These are phyloP conservation scores for Spilarctia lutea DNA, from an alignment of 2,888 invertebrate species.

Conservation along the genomic window DNA sequence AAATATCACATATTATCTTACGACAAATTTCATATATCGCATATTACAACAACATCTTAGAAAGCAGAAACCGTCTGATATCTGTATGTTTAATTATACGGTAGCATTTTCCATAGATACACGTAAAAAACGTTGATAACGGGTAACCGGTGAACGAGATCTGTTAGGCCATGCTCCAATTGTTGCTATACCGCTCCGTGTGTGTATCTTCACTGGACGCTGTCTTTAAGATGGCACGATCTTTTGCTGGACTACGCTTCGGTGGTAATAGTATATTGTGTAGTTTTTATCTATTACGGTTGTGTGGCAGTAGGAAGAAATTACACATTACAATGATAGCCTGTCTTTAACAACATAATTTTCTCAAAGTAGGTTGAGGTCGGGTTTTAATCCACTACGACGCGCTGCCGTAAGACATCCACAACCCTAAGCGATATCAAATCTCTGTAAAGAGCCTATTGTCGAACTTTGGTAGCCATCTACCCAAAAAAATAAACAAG, in stretches of 20 bases:
- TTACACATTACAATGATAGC: neutral
- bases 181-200: constrained; percentile 62
- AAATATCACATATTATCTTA: neutral
- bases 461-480: no score
- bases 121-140: constrained; percentile 62
- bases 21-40: neutral
- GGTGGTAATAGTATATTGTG: constrained; percentile 30
- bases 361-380: no score
- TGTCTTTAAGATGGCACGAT: constrained; percentile 17
- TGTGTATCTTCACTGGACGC: constrained; percentile 38
- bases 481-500: no score
- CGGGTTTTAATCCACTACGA: no score
- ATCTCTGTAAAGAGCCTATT: no score
- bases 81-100: constrained; percentile 37
- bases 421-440: no score
- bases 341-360: neutral
- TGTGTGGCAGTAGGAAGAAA: neutral
- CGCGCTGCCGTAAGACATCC: no score
- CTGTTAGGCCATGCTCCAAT: constrained; percentile 80
- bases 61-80: constrained; percentile 30
- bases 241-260: constrained; percentile 33
- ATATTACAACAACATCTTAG: constrained; percentile 17
- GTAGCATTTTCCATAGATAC: constrained; percentile 51
- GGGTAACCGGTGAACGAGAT: constrained; percentile 57
- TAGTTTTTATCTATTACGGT: neutral